Percentiles rank a stretch among this genome's conserved stretches.
Evolutionary conservation across 2,888 invertebrate genomes (phyloP).

Genomic region (Dusona sp.): DNA sequence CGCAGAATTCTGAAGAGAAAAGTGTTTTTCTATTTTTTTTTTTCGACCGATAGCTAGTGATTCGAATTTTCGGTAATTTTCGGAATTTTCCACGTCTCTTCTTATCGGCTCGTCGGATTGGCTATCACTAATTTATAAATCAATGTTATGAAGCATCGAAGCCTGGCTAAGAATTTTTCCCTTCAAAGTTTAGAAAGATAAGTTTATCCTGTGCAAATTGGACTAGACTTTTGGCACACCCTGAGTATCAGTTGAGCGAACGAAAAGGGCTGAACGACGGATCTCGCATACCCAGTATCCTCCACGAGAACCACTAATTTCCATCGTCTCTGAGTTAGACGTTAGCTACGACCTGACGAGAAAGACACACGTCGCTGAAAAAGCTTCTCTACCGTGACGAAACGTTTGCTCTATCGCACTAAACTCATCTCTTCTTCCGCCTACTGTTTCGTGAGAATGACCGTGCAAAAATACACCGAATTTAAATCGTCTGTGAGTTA

Average conservation of each 20-base stretch:
- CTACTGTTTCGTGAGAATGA: constrained; percentile 39
- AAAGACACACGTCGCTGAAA: constrained; percentile 42
- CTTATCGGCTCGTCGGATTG: not conserved
- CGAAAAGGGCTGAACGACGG: constrained; percentile 71
- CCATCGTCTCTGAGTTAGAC: constrained; percentile 82
- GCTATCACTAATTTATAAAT: not conserved
- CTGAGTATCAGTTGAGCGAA: not conserved
- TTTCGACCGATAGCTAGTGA: not conserved
- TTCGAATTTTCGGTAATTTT: not conserved
- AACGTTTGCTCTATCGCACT: constrained; percentile 63
- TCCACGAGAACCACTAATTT: constrained; percentile 81
- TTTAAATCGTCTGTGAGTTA: not conserved
- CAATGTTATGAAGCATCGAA: too few relatives aligned
- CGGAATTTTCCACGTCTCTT: too few relatives aligned
- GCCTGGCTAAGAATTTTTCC: not conserved
- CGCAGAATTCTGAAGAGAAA: not conserved
- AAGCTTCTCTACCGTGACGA: constrained; percentile 64
- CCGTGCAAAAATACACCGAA: not conserved
- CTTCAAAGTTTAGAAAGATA: not conserved
- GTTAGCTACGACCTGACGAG: constrained; percentile 74
- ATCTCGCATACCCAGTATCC: constrained; percentile 78
- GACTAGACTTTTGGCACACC: not conserved
- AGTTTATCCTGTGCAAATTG: not conserved
- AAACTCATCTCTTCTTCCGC: constrained; percentile 15
- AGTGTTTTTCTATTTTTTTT: not conserved